Percentiles rank a stretch among this genome's conserved stretches.
These are phyloP conservation scores for Poecilia picta DNA, from an alignment of 2,797 vertebrate species.

Conservation along the genomic window DNA sequence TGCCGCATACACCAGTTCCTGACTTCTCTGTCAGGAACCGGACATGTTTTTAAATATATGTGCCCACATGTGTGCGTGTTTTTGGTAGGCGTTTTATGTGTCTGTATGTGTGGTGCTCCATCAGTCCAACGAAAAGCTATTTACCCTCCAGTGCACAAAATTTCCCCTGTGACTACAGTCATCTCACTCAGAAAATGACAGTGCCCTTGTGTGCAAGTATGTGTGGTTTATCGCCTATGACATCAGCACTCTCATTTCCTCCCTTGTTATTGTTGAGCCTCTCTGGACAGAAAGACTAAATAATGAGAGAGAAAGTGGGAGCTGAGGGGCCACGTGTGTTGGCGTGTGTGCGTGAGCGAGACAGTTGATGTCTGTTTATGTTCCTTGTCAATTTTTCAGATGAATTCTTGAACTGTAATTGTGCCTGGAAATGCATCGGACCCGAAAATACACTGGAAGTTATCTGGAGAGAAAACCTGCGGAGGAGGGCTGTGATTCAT, in stretches of 20 bases:
- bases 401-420: slow-evolving; percentile 40
- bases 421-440: slow-evolving; percentile 31
- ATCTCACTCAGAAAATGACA: slow-evolving; percentile 71
- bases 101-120: slow-evolving; percentile 28
- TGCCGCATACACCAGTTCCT: neutral
- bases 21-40: neutral
- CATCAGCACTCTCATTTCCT: slow-evolving; percentile 74
- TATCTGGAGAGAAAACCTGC: slow-evolving; percentile 10
- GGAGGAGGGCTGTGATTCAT: slow-evolving; percentile 9
- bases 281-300: slow-evolving; percentile 66
- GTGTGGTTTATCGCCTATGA: slow-evolving; percentile 64
- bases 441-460: slow-evolving; percentile 17
- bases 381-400: slow-evolving; percentile 39
- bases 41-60: slow-evolving; percentile 13
- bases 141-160: slow-evolving; percentile 62
- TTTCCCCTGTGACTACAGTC: slow-evolving; percentile 69
- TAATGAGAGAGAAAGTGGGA: slow-evolving; percentile 62
- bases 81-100: slow-evolving; percentile 16
- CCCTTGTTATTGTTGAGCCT: slow-evolving; percentile 68
- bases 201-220: slow-evolving; percentile 26
- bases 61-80: slow-evolving; percentile 13
- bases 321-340: slow-evolving; percentile 34
- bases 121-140: slow-evolving; percentile 62
- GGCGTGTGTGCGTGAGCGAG: slow-evolving; percentile 16
- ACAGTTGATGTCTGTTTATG: slow-evolving; percentile 31